Evolutionary conservation across 2,113 vertebrate genomes (phyloP), one percentile per base, ranked within the genome.

Genomic region (Aviceda subcristata): DNA sequence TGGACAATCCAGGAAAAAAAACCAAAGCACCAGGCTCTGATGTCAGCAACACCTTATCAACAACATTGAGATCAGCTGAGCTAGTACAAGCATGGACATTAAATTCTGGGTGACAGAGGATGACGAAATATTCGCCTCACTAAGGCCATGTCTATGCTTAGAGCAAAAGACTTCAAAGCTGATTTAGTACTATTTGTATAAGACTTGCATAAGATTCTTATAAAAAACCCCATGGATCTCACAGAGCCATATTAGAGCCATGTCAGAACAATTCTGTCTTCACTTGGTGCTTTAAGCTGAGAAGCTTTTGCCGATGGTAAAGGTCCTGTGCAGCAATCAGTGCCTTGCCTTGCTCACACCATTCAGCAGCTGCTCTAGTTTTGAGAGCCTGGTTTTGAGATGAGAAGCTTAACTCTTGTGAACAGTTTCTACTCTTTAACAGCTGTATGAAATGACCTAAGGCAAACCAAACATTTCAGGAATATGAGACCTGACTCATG

Each of bases 81-180:
- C 19, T 57, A 32, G 9, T 15, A 62, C 29, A 53, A n/a, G 23
- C 67, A 88, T 0, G 0, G 45, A 29, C 29, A 32, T 1, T 29
- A 15, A 66, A 66, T 67, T 66, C 23, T 1, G 2, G 29, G 50
- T 55, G 38, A 63, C 5, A 48, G 46, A 34, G 39, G 30, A 62
- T 41, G 30, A 53, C 1, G 1, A 59, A 29, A 71, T 2, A 3
- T 63, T 66, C 32, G 66, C 19, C 53, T 74, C 51, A 22, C 60
- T 89, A 68, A 71, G 10, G 41, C 26, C 38, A 34, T 10, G 30
- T 24, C 45, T 71, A 0, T 30, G 41, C 64, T 84, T 78, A 75
- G 39, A 64, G 26, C 6, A 17, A 36, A 30, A 91, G 34, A 88
- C 50, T 62, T 90, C 39, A 82, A 60, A 69, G 36, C 32, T 88